These are phyloP conservation scores for Boloria euphrosyne DNA, from an alignment of 2,888 invertebrate genomes.

Conservation along the genomic window DNA sequence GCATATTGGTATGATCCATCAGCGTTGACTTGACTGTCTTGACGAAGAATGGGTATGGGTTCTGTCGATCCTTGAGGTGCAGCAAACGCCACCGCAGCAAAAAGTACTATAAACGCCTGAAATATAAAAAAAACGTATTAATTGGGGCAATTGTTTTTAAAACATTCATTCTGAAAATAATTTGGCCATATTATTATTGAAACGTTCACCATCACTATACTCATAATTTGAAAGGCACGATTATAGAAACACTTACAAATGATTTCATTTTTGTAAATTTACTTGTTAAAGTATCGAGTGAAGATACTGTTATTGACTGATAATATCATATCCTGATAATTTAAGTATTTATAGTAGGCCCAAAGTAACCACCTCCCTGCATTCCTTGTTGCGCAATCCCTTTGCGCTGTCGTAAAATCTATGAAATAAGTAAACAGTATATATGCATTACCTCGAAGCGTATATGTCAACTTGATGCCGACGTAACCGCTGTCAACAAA, in stretches of 20 bases:
- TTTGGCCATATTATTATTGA: background rate
- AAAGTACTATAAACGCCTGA: slow-evolving; percentile 68
- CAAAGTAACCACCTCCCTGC: slow-evolving; percentile 66
- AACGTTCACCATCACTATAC: slow-evolving; percentile 39
- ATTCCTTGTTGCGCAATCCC: slow-evolving; percentile 69
- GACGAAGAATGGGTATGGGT: slow-evolving; percentile 80
- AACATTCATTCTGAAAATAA: background rate
- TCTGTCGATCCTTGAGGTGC: slow-evolving; percentile 69
- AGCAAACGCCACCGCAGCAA: slow-evolving; percentile 62
- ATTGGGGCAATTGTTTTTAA: background rate
- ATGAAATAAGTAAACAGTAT: slow-evolving; percentile 79
- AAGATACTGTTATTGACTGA: slow-evolving; percentile 58
- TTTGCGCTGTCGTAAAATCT: slow-evolving; percentile 72
- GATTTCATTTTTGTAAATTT: slow-evolving; percentile 69
- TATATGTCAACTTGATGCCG: slow-evolving; percentile 66
- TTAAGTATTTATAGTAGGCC: slow-evolving; percentile 72
- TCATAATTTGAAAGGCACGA: slow-evolving; percentile 12
- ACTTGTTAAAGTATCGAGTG: slow-evolving; percentile 54
- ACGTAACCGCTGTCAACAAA: slow-evolving; percentile 74
- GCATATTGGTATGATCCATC: slow-evolving; percentile 84
- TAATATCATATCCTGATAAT: slow-evolving; percentile 66
- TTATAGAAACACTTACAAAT: slow-evolving; percentile 65
- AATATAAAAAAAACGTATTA: slow-evolving; percentile 34
- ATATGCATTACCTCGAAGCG: slow-evolving; percentile 72
- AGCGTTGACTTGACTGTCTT: slow-evolving; percentile 81